Conservation (phyloP, 2,113 vertebrate species). For the Vulpes lagopus region DNA sequence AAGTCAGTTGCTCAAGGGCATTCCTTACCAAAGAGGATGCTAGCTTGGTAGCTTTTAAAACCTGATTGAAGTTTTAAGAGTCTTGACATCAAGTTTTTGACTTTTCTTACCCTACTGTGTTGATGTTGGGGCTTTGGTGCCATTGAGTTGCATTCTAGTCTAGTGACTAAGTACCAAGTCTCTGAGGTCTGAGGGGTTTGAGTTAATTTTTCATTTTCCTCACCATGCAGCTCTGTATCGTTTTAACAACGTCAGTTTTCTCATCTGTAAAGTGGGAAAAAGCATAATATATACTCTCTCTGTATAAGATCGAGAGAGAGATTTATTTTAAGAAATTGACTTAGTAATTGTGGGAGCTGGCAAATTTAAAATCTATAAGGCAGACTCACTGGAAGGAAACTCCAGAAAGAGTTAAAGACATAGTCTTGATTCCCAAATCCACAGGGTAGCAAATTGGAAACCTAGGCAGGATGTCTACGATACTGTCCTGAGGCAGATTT, state of each 20-base stretch:
- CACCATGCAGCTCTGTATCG: background rate
- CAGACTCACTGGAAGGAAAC: background rate
- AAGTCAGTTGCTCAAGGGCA: background rate
- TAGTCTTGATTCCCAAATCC: background rate
- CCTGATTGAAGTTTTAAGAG: background rate
- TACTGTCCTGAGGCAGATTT: background rate
- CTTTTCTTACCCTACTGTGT: background rate
- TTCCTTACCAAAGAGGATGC: no score
- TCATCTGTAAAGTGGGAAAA: background rate
- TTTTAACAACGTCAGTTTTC: background rate
- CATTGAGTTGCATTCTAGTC: background rate
- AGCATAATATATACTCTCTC: background rate
- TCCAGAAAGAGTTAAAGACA: background rate
- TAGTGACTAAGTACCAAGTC: background rate
- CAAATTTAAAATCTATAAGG: background rate
- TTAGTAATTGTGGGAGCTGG: background rate
- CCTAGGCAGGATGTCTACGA: background rate
- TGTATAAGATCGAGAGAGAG: background rate
- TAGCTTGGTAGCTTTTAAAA: background rate
- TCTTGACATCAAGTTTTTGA: background rate
- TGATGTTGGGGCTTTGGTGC: background rate
- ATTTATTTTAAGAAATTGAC: slow-evolving; percentile 15
- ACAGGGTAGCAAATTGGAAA: background rate
- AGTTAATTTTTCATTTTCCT: background rate
- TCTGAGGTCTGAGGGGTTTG: background rate